Evolutionary conservation across 2,113 vertebrate species (phyloP), one percentile per base, ranked within the genome.

Genomic region (Globicephala melas): DNA sequence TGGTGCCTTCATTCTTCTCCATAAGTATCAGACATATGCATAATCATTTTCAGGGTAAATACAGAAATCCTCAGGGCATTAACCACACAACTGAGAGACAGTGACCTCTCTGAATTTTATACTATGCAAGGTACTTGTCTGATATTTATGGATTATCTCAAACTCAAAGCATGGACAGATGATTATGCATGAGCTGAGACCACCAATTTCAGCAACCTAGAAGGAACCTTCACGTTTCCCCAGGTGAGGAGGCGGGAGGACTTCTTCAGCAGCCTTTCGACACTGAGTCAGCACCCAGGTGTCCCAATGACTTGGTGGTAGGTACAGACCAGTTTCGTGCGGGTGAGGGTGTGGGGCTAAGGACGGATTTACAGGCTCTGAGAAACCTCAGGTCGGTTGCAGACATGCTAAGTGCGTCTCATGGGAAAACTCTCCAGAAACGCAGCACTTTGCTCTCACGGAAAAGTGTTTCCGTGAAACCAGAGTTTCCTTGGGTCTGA

Each of bases 281-380:
- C 31, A 1, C 6, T 13, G 65, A 33, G 23, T 28, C 65, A 41
- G 76, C 20, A 4, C 36, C 28, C 86, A 18, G 23, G 4, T 1
- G 0, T 36, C 26, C 58, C 74, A 44, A 0, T 17, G 38, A 25
- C 31, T 55, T 63, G 47, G 38, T 26, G 50, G 55, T 0, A 33
- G 25, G 47, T 6, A 20, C 53, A n/a, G 55, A n/a, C 23, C 8
- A 18, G 36, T 4, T 25, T 25, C 0, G 1, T 4, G 21, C 6
- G 3, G 8, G 25, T 15, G 15, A 70, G 41, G 50, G 2, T 23
- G 20, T 18, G n/a, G 23, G 0, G 5, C 25, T 41, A 50, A 33
- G 76, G 5, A 53, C 10, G 0, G 12, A 47, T 13, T 67, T 63
- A 38, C 23, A 31, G 36, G 18, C 26, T 80, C 10, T 41, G 65